phyloP scores from a whole-genome alignment of 2,113 vertebrate genomes.

The Sialia sialis region DNA sequence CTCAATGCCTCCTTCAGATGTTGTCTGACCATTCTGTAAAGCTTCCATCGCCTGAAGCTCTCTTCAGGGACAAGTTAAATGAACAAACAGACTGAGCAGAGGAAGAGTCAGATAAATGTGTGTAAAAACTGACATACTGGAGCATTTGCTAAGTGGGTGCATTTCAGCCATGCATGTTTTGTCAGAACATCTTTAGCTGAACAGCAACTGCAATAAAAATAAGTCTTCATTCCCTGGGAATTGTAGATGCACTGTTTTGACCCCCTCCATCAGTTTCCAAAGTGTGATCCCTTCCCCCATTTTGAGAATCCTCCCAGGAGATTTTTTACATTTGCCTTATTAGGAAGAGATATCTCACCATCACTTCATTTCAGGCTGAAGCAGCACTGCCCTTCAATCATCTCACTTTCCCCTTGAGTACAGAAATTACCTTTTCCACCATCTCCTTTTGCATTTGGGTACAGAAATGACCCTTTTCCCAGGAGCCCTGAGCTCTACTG shows the following conservation, averaged over 20 bases:
- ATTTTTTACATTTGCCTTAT: not conserved
- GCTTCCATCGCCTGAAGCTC: slow-evolving; percentile 95
- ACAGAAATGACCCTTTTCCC: not conserved
- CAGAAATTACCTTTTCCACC: not conserved
- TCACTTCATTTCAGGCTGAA: not conserved
- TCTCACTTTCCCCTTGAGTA: not conserved
- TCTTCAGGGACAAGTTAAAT: slow-evolving; percentile 68
- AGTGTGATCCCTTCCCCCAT: not conserved
- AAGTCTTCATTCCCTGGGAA: not conserved
- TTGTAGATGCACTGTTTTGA: not conserved
- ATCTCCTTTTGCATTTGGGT: not conserved
- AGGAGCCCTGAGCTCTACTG: not conserved
- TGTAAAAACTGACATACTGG: not conserved
- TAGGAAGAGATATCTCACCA: not conserved
- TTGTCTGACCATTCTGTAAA: slow-evolving; percentile 84
- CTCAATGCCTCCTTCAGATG: slow-evolving; percentile 84
- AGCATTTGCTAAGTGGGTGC: not conserved
- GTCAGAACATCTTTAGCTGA: not conserved
- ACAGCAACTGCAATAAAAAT: not conserved
- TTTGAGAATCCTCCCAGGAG: not conserved
- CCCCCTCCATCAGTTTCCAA: not conserved
- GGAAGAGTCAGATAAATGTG: not conserved
- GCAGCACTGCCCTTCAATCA: not conserved
- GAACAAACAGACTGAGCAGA: not conserved
- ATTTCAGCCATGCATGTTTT: not conserved